Evolutionary conservation across 2,797 vertebrate genomes (phyloP), one percentile per base, ranked within the genome.

Genomic region (Mormyrus hasselquistii): DNA sequence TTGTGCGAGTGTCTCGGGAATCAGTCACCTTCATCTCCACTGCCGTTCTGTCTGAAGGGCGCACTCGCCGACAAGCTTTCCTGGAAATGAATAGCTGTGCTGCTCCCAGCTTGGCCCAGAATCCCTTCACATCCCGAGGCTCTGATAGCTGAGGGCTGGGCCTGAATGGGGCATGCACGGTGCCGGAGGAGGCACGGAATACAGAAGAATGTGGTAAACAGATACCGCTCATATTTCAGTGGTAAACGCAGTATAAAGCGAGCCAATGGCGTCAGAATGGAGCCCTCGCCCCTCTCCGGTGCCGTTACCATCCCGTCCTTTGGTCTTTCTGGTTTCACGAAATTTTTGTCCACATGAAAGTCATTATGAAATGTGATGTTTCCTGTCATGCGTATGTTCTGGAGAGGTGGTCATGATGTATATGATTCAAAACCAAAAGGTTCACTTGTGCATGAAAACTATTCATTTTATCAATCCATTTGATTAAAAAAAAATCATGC

Each of bases 191-290:
- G 85, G 89, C 88, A 73, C 50, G 88, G 73, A 73, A 22, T 14
- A 25, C 62, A 2, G 86, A 62, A 88, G 88, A 83, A 82, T 89
- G 62, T 59, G 73, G 87, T 89, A 90, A 91, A 90, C 85, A 91
- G 88, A 87, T 90, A 88, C 47, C 62, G 49, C 76, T 89, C 87
- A 86, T 88, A 86, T 86, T 76, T 89, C 69, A 57, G 44, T 38
- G 82, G 87, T 89, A 76, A 88, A 55, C 59, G 19, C 29, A 88
- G 52, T 2, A 85, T 87, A 85, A 89, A 29, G 34, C 44, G 22
- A 90, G 87, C 29, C 49, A 62, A 16, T 22, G 22, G 6, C 0
- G 73, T 87, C 55, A 9, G 29, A 29, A 4, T 2, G 5, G 25
- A 22, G 8, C 1, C 29, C 57, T 52, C 16, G 19, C 38, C 16